Percentiles rank a stretch among this genome's conserved stretches.
Evolutionary conservation across 2,888 invertebrate species (phyloP).

Genomic region (Meta bourneti): DNA sequence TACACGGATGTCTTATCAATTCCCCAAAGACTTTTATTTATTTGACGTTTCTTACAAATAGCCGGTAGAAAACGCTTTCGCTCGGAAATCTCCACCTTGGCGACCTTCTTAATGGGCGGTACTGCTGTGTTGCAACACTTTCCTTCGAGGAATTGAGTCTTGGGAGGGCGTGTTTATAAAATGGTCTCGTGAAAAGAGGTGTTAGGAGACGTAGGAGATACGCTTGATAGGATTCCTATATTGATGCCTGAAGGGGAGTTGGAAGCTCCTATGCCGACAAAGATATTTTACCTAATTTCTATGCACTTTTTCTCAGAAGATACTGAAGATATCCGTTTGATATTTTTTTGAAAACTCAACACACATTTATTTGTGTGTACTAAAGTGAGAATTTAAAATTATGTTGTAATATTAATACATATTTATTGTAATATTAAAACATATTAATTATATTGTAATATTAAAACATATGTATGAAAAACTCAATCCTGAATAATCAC

Average conservation of each 20-base stretch:
- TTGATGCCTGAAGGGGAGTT: neutral
- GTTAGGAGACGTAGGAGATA: neutral
- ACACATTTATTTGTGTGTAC: too few relatives aligned
- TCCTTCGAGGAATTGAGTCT: neutral
- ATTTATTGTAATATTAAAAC: too few relatives aligned
- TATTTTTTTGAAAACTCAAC: too few relatives aligned
- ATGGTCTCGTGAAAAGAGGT: neutral
- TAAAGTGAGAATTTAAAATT: too few relatives aligned
- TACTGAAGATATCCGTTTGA: too few relatives aligned
- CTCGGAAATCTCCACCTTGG: constrained; percentile 4
- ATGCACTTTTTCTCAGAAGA: too few relatives aligned
- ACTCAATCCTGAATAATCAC: neutral
- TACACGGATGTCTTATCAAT: constrained; percentile 43
- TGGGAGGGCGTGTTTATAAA: constrained; percentile 1
- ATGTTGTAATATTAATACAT: neutral
- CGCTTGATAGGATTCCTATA: neutral
- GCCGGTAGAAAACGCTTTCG: neutral
- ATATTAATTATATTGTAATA: too few relatives aligned
- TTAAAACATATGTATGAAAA: neutral
- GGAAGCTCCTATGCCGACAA: too few relatives aligned
- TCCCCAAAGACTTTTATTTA: constrained; percentile 2
- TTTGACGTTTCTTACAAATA: constrained; percentile 8
- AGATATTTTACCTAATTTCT: too few relatives aligned
- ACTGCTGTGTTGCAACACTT: neutral
- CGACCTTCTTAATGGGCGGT: constrained; percentile 18